Evolutionary conservation across 92 coral and sea anemone species (phyloP), one percentile per base, ranked within the genome.

Genomic region (Porites lobata): DNA sequence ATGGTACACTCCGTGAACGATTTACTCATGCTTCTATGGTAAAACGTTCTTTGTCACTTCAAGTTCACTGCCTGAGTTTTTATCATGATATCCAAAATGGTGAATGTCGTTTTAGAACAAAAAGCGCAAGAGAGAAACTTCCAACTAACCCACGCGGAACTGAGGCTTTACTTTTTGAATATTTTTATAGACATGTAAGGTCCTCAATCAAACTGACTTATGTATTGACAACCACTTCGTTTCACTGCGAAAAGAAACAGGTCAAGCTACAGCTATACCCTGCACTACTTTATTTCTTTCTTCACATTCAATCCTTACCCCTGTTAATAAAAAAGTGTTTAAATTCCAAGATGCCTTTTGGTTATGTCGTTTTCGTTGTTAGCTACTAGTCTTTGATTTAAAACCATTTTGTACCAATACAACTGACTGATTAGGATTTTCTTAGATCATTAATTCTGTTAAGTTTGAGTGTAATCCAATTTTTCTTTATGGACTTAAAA

Each of bases 391-490:
- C 53, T 38, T 43, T 82, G 77, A 58, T 69, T 70, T 29, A 59
- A 82, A 70, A 72, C 67, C 78, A 18, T 57, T 82, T 71, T 59
- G 53, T 77, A 32, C 10, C 29, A 9, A 4, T 72, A n/a, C 71
- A 82, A 70, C 68, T 32, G 43, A 9, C 59, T 83, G 50, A 75
- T 74, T 59, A 65, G 51, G 87, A 19, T 12, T 20, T 63, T 21
- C 47, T 18, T 62, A 47, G 63, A 72, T 72, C 80, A 22, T 43
- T 84, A 75, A 73, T 72, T 43, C 24, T 74, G 47, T 59, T 69
- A 38, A 17, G 73, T 21, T 6, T 32, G 50, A 84, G 64, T n/a
- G 72, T 75, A 47, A 73, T 75, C 80, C 74, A 38, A 73, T 74
- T 61, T 61, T 50, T 75, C 80, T 62, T 50, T 71, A 71, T 26